Evolutionary conservation across 37 sponge, comb jelly and placozoan species (phyloP), one percentile per base, ranked within the genome.

Genomic region (Theonella swinhoei): DNA sequence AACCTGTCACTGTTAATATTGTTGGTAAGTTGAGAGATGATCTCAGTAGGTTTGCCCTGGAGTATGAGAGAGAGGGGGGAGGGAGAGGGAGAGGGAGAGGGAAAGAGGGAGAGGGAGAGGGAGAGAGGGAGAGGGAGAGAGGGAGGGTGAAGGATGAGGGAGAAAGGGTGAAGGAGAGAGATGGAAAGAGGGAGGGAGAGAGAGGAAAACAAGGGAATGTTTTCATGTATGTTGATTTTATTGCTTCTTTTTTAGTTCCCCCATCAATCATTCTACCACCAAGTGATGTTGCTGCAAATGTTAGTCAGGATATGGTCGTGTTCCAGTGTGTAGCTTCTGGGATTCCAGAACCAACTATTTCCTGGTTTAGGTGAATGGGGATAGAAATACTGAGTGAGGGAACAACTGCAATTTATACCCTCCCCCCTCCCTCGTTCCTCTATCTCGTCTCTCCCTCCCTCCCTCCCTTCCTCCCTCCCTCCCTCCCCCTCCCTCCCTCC

Each of bases 291-390:
- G 34, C 68, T 0, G 76, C 37, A 1, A 64, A 83, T 40, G 32
- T 60, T 20, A 84, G 70, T 2, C 32, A 41, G 54, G n/a, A n/a
- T n/a, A 59, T 60, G 11, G 81, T 62, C 0, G 54, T 29, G 35
- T 82, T 93, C 68, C 29, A 42, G 4, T 93, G 94, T 75, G 36
- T 74, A 7, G 79, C 84, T n/a, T 39, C 28, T 25, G 94, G 94
- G 4, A 22, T 81, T 17, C 94, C 94, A 3, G 39, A 61, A 8
- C 94, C 94, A 0, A 70, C 76, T 24, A 62, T 78, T 14, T 37
- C 74, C 25, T 89, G 89, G 89, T 20, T 5, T 14, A 79, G 87
- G 87, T 86, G 24, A 20, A 77, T n/a, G 37, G 19, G 5, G 1
- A 17, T 4, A 63, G 26, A 2, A 11, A 58, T 19, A 58, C 60